Evolutionary conservation across 2,113 vertebrate species (phyloP).

Genomic region (Pogonocichla stellata): DNA sequence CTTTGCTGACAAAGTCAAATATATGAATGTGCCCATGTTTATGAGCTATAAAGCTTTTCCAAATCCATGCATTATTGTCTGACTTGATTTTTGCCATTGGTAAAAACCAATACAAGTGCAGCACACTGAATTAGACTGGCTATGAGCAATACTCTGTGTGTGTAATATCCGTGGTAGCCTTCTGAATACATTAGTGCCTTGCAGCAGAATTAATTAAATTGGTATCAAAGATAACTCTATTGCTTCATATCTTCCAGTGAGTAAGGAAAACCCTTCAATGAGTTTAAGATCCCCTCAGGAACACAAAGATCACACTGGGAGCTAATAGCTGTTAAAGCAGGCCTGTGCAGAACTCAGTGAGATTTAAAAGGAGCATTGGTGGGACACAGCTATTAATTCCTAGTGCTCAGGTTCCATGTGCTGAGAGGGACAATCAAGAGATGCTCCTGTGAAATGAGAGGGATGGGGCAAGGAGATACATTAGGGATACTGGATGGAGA

Average conservation of each 20-base stretch:
- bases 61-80: slow-evolving; percentile 34
- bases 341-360: background rate
- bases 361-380: background rate
- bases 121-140: background rate
- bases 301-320: slow-evolving; percentile 19
- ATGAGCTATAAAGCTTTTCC: background rate
- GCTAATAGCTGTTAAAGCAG: slow-evolving; percentile 13
- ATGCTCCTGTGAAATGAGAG: background rate
- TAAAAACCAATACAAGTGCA: slow-evolving; percentile 17
- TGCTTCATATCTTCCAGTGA: slow-evolving; percentile 44
- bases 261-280: slow-evolving; percentile 13
- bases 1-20: slow-evolving; percentile 20
- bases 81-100: background rate
- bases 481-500: background rate
- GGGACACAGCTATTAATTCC: background rate
- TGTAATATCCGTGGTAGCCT: background rate
- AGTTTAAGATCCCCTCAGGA: slow-evolving; percentile 42
- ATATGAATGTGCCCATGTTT: background rate
- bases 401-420: background rate
- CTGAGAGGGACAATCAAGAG: background rate
- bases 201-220: slow-evolving; percentile 60
- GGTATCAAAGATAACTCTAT: slow-evolving; percentile 35
- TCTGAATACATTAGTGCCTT: slow-evolving; percentile 39
- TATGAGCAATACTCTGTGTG: background rate
- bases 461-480: fast-evolving